These are phyloP conservation scores for Drosophila diplacantha DNA, from an alignment of 2,888 invertebrate genomes.

Conservation along the genomic window DNA sequence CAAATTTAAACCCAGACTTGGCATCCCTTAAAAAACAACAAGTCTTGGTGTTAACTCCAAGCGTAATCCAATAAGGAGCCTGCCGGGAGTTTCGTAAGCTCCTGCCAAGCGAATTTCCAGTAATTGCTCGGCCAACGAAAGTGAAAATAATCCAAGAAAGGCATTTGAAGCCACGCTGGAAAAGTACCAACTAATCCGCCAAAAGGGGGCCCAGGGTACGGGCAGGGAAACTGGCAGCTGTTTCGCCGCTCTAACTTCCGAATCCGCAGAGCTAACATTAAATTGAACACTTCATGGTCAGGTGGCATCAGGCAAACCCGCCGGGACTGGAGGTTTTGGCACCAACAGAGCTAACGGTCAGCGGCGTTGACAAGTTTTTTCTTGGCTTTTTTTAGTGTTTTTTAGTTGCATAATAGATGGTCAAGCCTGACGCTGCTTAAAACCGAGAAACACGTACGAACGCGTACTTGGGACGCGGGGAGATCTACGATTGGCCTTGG, in stretches of 20 bases:
- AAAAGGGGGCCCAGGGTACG: slow-evolving; percentile 18
- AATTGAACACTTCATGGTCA: slow-evolving; percentile 56
- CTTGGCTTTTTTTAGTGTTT: slow-evolving; percentile 16
- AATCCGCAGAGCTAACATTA: slow-evolving; percentile 47
- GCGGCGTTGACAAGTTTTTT: slow-evolving; percentile 34
- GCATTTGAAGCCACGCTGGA: slow-evolving; percentile 20
- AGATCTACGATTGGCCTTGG: slow-evolving; percentile 59
- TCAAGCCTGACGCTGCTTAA: slow-evolving; percentile 55
- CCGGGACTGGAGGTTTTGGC: slow-evolving; percentile 24
- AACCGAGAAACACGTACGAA: slow-evolving; percentile 48
- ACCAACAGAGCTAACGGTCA: slow-evolving; percentile 28
- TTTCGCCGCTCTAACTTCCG: slow-evolving; percentile 55
- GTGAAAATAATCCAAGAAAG: slow-evolving; percentile 55
- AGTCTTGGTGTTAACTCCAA: background rate
- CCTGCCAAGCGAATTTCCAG: slow-evolving; percentile 2
- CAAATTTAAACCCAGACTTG: too few relatives aligned
- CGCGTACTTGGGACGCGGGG: slow-evolving; percentile 26
- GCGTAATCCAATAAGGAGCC: slow-evolving; percentile 9
- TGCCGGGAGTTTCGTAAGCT: slow-evolving; percentile 14
- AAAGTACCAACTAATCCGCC: slow-evolving; percentile 53
- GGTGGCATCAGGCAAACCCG: slow-evolving; percentile 27
- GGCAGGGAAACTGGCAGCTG: slow-evolving; percentile 26
- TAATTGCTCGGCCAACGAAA: slow-evolving; percentile 44
- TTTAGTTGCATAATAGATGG: slow-evolving; percentile 59
- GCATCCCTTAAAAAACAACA: too few relatives aligned